phyloP scores from a whole-genome alignment of 2,888 invertebrate genomes.

The Neuroscelio doddi region DNA sequence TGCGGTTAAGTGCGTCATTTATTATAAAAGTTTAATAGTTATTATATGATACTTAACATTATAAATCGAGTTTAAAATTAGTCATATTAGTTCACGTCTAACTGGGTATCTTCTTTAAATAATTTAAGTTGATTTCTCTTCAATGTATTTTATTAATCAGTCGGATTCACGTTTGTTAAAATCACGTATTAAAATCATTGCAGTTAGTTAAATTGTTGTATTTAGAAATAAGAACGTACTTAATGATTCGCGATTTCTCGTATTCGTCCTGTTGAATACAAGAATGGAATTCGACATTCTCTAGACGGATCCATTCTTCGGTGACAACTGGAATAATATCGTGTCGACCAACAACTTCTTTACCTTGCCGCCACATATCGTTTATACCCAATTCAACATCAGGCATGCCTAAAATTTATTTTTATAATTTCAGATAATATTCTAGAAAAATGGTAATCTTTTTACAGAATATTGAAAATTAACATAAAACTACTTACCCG shows the following conservation, averaged over 20 bases:
- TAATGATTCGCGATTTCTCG: slow-evolving; percentile 86
- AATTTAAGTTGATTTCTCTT: no score
- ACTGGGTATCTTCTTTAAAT: no score
- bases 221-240: slow-evolving; percentile 74
- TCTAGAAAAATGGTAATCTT: background rate
- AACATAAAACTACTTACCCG: slow-evolving; percentile 74
- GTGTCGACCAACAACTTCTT: slow-evolving; percentile 98
- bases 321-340: slow-evolving; percentile 99
- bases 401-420: slow-evolving; percentile 85
- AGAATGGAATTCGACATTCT: slow-evolving; percentile 94
- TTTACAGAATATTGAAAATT: background rate
- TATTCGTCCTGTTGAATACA: slow-evolving; percentile 95
- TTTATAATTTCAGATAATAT: no score
- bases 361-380: slow-evolving; percentile 97
- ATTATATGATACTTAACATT: no score
- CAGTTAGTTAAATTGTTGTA: no score
- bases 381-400: slow-evolving; percentile 97
- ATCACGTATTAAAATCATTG: no score
- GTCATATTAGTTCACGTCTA: no score
- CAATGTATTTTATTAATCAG: no score
- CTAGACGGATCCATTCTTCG: slow-evolving; percentile 99
- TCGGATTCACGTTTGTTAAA: no score
- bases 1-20: background rate
- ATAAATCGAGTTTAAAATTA: no score
- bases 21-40: no score